Evolutionary conservation across 2,113 vertebrate species (phyloP), one percentile per base, ranked within the genome.

Genomic region (Marmota flaviventris): DNA sequence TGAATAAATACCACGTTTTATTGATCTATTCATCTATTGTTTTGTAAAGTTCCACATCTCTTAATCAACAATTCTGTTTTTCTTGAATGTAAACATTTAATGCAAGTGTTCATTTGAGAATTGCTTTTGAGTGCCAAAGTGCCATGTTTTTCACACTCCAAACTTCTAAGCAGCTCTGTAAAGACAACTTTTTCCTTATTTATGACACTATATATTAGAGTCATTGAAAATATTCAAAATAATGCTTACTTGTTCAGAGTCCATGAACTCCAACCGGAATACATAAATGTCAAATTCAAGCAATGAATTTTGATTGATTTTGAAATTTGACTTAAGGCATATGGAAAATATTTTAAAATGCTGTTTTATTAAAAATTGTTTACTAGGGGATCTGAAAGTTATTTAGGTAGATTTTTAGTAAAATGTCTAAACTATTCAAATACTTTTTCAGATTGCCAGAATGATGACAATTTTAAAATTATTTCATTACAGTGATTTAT

Each of bases 251-350:
- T 98, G 91, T 98, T 45, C 63, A 91, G 29, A 93, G 75, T 18
- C 87, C 90, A 90, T 94, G 34, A 98, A 98, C 97, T 98, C 89
- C 85, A 87, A 95, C 79, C 61, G 95, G 91, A 97, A 93, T 51
- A 72, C 83, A 93, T 97, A 97, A 98, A 97, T 85, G 86, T 93
- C 95, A 97, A 90, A 90, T 79, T 69, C 67, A 79, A 97, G 95
- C 79, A 93, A 94, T 96, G 98, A 90, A 97, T 96, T 97, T 96
- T 97, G 82, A 98, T 92, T 97, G 39, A 96, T 98, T 97, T 98
- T 98, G 67, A 81, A 97, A 96, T 98, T 97, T 76, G 53, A 75
- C 86, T 94, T 87, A 93, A 96, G 24, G 86, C 69, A 84, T 81
- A 67, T 17, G 18, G 89, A 96, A 98, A 98, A 92, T 45, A 91